phyloP scores from a whole-genome alignment of 2,113 vertebrate species.

The Nycticryphes semicollaris region DNA sequence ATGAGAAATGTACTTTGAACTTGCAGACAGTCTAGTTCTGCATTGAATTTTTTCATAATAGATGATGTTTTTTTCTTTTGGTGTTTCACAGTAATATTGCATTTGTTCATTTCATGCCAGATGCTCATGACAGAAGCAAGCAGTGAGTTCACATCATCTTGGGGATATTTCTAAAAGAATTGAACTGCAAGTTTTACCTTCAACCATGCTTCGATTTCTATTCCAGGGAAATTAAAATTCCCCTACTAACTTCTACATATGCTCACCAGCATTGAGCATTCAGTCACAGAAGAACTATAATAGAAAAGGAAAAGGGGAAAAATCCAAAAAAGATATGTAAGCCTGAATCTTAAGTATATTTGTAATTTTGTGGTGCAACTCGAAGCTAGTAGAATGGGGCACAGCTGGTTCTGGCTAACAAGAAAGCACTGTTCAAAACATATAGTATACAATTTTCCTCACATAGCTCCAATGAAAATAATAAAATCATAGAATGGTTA shows the following conservation, averaged over 20 bases:
- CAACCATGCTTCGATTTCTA: not conserved
- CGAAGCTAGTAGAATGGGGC: not conserved
- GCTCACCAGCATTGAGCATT: not conserved
- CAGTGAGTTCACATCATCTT: not conserved
- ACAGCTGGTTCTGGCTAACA: not conserved
- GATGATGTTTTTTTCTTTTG: not conserved
- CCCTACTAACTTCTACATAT: not conserved
- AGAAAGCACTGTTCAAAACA: not conserved
- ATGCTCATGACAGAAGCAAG: not conserved
- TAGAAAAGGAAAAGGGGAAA: not conserved
- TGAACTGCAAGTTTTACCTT: not conserved
- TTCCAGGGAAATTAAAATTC: not conserved
- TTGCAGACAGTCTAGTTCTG: not conserved
- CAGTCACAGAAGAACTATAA: not conserved
- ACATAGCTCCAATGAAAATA: not conserved
- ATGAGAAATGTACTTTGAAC: not conserved
- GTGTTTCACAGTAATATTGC: not conserved
- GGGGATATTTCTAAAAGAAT: not conserved
- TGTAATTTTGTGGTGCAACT: not conserved
- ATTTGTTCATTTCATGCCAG: slow-evolving; percentile 1
- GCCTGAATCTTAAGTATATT: not conserved
- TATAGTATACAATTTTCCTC: not conserved
- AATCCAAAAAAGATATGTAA: not conserved
- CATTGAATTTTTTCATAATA: not conserved
- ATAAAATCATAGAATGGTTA: not conserved